Conservation (phyloP, 2,888 invertebrate species). For the Sinhomidia bicolor region DNA sequence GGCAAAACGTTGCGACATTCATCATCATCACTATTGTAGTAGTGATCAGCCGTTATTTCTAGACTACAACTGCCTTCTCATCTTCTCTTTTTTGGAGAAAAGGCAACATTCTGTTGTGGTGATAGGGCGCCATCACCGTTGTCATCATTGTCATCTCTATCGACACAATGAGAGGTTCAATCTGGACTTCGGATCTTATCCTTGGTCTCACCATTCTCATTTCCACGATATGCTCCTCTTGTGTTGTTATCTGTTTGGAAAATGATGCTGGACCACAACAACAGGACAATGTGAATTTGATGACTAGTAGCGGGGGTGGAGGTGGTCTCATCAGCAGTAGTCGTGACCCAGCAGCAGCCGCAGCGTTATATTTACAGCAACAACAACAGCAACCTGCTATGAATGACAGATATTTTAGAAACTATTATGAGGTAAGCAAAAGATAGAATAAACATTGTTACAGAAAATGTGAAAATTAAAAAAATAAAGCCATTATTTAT, state of each 20-base stretch:
- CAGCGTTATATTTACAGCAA: constrained; percentile 37
- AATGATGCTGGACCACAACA: constrained; percentile 66
- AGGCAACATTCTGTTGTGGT: background rate
- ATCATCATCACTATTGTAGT: background rate
- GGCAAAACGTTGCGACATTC: background rate
- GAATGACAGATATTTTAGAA: constrained; percentile 75
- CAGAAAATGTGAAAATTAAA: too few relatives aligned
- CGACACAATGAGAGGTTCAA: constrained; percentile 62
- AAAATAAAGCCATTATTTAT: background rate
- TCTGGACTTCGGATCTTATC: constrained; percentile 59
- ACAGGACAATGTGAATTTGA: constrained; percentile 49
- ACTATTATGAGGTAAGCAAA: constrained; percentile 76
- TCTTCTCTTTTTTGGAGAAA: background rate
- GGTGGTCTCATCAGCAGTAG: constrained; percentile 43
- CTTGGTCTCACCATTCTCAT: constrained; percentile 70
- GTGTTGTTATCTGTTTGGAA: constrained; percentile 66
- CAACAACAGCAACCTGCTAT: constrained; percentile 66
- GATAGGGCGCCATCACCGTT: background rate
- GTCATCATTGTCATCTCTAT: background rate
- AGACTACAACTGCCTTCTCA: background rate
- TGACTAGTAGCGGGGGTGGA: constrained; percentile 26
- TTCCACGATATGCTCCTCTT: constrained; percentile 64
- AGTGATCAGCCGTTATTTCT: background rate
- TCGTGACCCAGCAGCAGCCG: constrained; percentile 43
- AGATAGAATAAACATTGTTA: background rate